Evolutionary conservation across 2,113 vertebrate genomes (phyloP), one percentile per base, ranked within the genome.

Genomic region (Pomatorhinus ruficollis): DNA sequence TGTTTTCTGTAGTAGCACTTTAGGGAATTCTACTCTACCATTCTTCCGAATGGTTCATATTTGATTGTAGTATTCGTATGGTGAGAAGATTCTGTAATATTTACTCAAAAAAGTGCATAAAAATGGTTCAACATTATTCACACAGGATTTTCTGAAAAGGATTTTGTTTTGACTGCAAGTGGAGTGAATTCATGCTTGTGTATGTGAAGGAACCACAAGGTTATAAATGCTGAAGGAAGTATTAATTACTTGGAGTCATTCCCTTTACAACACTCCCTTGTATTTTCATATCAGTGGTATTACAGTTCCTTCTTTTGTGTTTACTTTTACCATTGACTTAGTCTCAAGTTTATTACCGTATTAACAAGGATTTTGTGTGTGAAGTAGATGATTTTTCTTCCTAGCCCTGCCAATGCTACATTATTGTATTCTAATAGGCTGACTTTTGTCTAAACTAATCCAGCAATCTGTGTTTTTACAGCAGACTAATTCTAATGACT

Each of bases 291-390:
- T 78, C 81, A 60, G 72, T 45, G 66, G 18, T 24, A 72, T 65
- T 83, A 1, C 63, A 78, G 85, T 91, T 92, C 80, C 89, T 94
- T 86, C 81, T 90, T 96, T 92, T 89, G 27, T 93, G 63, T 87
- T 85, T 93, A 64, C 68, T 88, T 95, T 69, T 83, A 54, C 54
- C 68, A 65, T 75, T 93, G 37, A 77, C 49, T 47, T 66, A 82
- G 83, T 78, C 68, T 92, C 39, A 86, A 84, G 47, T 89, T 97
- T 86, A 96, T 79, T 95, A 60, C 47, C 90, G 56, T 90, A 85
- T 81, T 87, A 94, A 77, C 50, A 56, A 82, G 37, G 87, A 77
- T 93, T 93, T 93, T 95, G 28, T 87, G 33, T 82, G 25, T 95
- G 52, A 94, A 95, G 30, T 70, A 83, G 70, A n/a, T 31, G 93